Conservation (phyloP, 2,888 invertebrate genomes). For the Xestoiulus laeticollis region DNA sequence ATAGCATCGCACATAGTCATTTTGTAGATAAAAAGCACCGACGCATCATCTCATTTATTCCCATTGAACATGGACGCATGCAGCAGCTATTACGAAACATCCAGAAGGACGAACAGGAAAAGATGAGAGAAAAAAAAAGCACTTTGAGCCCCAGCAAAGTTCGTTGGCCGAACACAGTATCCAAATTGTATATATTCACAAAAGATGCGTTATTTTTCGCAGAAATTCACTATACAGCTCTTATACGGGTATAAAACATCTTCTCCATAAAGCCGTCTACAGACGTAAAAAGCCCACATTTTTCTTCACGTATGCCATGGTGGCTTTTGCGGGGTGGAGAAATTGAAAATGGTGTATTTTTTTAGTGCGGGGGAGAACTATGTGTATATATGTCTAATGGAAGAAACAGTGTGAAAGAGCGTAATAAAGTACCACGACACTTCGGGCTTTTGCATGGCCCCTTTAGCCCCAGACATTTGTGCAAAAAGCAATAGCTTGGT, state of each 20-base stretch:
- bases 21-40: background rate
- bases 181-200: background rate
- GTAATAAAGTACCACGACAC: background rate
- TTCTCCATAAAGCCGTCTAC: background rate
- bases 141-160: background rate
- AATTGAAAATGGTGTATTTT: slow-evolving; percentile 12
- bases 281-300: background rate
- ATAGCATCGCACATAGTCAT: slow-evolving; percentile 29
- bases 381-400: background rate
- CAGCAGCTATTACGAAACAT: slow-evolving; percentile 3
- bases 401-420: background rate
- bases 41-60: slow-evolving; percentile 34
- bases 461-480: slow-evolving; percentile 8
- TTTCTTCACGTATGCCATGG: background rate
- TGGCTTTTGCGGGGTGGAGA: background rate
- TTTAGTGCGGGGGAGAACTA: slow-evolving; percentile 2
- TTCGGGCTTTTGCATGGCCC: background rate
- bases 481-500: slow-evolving; percentile 11
- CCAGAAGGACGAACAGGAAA: background rate
- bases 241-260: background rate
- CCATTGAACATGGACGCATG: background rate
- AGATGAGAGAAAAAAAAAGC: background rate
- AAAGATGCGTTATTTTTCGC: background rate
- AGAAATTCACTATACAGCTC: background rate
- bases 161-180: background rate